Evolutionary conservation across 2,797 vertebrate species (phyloP).

Genomic region (Zenarchopterus dispar): DNA sequence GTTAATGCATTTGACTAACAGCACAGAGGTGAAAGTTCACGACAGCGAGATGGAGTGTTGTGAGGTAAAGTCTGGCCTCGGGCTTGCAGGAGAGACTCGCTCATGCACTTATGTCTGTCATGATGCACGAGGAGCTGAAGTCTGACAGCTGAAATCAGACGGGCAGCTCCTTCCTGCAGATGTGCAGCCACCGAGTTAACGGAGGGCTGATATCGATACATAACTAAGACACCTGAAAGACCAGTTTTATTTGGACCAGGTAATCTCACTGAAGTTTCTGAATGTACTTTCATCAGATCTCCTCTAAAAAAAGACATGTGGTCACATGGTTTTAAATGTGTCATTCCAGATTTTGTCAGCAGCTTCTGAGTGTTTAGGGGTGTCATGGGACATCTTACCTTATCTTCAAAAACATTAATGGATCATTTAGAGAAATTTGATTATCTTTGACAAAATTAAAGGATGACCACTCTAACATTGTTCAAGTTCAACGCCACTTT

Average conservation of each 20-base stretch:
- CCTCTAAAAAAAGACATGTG: too few species aligned
- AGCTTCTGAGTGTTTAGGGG: too few species aligned
- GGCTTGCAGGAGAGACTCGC: neutral
- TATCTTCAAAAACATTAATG: too few species aligned
- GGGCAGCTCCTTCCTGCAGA: neutral
- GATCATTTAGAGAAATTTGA: neutral
- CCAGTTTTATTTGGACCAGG: too few species aligned
- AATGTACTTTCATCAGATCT: too few species aligned
- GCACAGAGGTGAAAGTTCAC: constrained; percentile 15
- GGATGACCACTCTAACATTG: too few species aligned
- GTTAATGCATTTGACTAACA: constrained; percentile 13
- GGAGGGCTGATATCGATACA: neutral
- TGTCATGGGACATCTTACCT: too few species aligned
- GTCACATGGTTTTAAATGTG: neutral
- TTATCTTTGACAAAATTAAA: neutral
- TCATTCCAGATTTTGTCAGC: neutral
- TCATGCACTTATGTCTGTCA: neutral
- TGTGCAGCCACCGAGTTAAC: neutral
- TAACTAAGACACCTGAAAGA: neutral
- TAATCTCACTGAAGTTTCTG: too few species aligned
- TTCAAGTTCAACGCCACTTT: too few species aligned
- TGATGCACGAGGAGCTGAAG: neutral
- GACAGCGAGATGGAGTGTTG: constrained; percentile 4
- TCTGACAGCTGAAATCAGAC: neutral
- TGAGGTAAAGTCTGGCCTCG: neutral